Evolutionary conservation across 2,888 invertebrate species (phyloP).

Genomic region (Didymodactylos carnosus): DNA sequence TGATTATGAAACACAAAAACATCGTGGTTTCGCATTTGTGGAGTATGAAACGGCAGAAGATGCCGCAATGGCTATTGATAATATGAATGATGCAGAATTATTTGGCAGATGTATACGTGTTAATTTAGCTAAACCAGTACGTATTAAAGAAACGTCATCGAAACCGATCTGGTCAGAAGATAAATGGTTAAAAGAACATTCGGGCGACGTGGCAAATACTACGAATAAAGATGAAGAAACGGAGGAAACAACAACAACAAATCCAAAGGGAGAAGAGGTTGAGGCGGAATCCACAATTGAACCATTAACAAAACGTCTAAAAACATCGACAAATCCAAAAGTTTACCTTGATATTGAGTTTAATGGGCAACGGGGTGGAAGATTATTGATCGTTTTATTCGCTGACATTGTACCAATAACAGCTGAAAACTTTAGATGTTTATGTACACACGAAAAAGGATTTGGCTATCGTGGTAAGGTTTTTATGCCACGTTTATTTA

Average conservation of each 20-base stretch:
- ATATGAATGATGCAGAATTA: constrained; percentile 95
- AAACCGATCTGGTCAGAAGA: constrained; percentile 80
- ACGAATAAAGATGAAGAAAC: not conserved
- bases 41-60: constrained; percentile 93
- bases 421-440: constrained; percentile 12
- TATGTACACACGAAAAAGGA: constrained; percentile 13
- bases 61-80: constrained; percentile 94
- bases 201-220: constrained; percentile 40
- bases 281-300: not conserved
- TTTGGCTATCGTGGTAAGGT: constrained; percentile 14
- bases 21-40: constrained; percentile 92
- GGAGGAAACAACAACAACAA: not conserved
- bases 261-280: not conserved
- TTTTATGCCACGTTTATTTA: too few species aligned
- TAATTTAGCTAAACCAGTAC: constrained; percentile 70
- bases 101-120: constrained; percentile 86
- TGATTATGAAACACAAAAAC: constrained; percentile 49
- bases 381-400: constrained; percentile 7
- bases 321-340: constrained; percentile 2
- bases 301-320: constrained; percentile 5
- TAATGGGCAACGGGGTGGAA: not conserved
- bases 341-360: constrained; percentile 9
- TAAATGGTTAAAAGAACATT: constrained; percentile 88
- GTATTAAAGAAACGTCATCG: constrained; percentile 39
- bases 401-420: constrained; percentile 14